Evolutionary conservation across 2,113 vertebrate genomes (phyloP).

Genomic region (Cheirogaleus medius): DNA sequence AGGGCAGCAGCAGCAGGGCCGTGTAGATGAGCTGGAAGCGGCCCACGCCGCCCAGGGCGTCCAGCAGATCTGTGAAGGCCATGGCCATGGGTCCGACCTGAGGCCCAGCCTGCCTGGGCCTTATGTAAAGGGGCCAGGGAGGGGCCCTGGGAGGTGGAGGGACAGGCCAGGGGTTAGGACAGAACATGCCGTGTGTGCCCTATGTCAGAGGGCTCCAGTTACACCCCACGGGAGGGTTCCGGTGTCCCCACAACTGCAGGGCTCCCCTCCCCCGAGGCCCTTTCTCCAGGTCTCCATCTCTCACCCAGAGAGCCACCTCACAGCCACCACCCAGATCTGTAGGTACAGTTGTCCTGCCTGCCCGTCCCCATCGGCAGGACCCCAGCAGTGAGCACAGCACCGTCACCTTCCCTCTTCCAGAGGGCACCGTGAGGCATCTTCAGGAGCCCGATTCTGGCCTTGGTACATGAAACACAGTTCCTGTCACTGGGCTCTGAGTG

Average conservation of each 20-base stretch:
- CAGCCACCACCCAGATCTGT: neutral
- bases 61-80: conserved; percentile 84
- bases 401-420: neutral
- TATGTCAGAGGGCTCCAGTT: neutral
- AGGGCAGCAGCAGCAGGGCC: conserved; percentile 66
- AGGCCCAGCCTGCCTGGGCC: neutral
- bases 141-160: neutral
- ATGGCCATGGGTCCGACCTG: conserved; percentile 25
- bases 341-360: accelerated
- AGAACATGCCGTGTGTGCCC: neutral
- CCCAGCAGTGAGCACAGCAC: accelerated
- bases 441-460: neutral
- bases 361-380: accelerated
- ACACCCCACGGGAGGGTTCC: conserved; percentile 1
- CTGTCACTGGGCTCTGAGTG: neutral
- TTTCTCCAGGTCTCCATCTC: neutral
- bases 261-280: neutral
- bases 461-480: neutral
- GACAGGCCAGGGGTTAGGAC: neutral
- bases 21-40: conserved; percentile 80
- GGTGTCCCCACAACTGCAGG: neutral
- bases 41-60: conserved; percentile 80
- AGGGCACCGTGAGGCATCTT: neutral
- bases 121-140: conserved; percentile 43
- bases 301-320: neutral